A percentile compares a stretch with the other conserved stretches of the same genome.
Conservation (phyloP, 2,888 invertebrate genomes). For the Drosophila histrio region DNA sequence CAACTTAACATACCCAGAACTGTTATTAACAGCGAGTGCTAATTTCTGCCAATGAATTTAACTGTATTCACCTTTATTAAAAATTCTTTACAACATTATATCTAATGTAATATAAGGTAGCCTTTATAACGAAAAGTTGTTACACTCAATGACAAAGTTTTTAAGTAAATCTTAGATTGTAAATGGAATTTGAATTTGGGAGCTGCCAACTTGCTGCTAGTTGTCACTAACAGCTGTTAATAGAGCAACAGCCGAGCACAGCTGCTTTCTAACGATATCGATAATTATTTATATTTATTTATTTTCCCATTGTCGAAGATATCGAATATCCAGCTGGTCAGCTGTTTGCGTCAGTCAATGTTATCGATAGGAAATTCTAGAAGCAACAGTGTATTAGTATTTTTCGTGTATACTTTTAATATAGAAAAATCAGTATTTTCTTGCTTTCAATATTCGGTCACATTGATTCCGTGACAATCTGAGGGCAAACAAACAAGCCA, state of each 20-base stretch:
- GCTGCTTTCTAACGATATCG: neutral
- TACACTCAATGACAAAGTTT: neutral
- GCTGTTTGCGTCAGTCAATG: neutral
- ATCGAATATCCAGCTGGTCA: neutral
- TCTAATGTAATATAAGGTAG: neutral
- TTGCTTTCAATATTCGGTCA: neutral
- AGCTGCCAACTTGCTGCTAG: neutral
- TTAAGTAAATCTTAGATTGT: neutral
- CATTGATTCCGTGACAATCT: conserved; percentile 1
- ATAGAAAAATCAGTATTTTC: neutral
- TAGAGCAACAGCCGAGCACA: neutral
- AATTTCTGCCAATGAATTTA: neutral
- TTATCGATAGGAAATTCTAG: neutral
- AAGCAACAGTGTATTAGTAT: neutral
- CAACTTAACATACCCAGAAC: conserved; percentile 3
- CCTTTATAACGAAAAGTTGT: neutral
- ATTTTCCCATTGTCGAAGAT: neutral
- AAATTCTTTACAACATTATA: neutral
- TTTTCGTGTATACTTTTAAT: neutral
- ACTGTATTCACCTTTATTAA: neutral
- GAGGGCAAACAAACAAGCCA: conserved; percentile 30
- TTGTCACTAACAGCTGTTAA: neutral
- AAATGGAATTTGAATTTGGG: neutral
- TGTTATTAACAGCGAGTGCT: conserved; percentile 5
- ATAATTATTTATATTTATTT: neutral